Conservation (phyloP, 2,797 vertebrate species). For the Chanos chanos region DNA sequence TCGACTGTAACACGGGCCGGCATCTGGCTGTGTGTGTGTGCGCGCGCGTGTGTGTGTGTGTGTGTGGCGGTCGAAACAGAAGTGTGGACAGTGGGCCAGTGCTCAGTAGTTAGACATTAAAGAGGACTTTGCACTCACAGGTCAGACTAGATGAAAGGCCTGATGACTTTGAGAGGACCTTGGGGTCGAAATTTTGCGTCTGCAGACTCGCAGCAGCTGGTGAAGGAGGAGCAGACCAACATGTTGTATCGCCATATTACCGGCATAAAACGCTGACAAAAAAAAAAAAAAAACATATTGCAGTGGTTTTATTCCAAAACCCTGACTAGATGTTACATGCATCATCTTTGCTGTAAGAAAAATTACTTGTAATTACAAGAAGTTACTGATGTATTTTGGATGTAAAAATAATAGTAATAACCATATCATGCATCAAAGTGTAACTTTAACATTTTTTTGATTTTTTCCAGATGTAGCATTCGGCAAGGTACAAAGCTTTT, state of each 20-base stretch:
- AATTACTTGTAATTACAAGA: no score
- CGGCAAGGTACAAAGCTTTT: no score
- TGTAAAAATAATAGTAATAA: no score
- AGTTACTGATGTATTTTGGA: no score
- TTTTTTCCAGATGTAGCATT: neutral
- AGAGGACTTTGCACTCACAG: slow-evolving; percentile 70
- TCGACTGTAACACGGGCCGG: slow-evolving; percentile 57
- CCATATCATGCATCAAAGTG: no score
- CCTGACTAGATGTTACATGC: no score
- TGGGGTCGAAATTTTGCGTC: slow-evolving; percentile 14
- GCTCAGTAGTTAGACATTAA: slow-evolving; percentile 61
- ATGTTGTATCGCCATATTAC: slow-evolving; percentile 1
- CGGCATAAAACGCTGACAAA: no score
- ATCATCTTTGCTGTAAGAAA: no score
- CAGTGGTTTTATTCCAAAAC: no score
- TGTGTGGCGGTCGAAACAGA: slow-evolving; percentile 31
- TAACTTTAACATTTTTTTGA: neutral
- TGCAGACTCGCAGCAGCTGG: slow-evolving; percentile 44
- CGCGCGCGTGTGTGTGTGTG: slow-evolving; percentile 34
- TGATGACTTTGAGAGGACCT: slow-evolving; percentile 32
- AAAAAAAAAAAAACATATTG: no score
- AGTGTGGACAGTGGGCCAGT: slow-evolving; percentile 50
- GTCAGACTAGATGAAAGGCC: slow-evolving; percentile 63
- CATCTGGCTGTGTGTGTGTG: slow-evolving; percentile 58
- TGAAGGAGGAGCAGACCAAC: slow-evolving; percentile 6